Evolutionary conservation across 2,797 vertebrate genomes (phyloP).

Genomic region (Garrulus glandarius): DNA sequence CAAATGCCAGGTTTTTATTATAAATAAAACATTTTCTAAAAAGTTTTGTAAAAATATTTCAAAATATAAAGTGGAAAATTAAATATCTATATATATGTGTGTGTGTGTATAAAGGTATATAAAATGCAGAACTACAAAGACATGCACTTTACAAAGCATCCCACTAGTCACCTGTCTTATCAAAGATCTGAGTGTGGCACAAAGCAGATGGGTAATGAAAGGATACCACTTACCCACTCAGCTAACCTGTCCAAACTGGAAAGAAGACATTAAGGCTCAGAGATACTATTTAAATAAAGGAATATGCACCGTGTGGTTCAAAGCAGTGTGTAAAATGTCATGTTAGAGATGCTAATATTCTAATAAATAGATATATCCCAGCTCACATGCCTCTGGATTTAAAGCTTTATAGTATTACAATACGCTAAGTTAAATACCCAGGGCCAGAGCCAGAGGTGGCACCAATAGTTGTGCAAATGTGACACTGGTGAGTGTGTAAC

Average conservation of each 20-base stretch:
- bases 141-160: not conserved
- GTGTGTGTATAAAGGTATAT: not conserved
- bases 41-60: not conserved
- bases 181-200: not conserved
- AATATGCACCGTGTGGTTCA: not conserved
- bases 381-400: conserved; percentile 10
- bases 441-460: not conserved
- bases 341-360: conserved; percentile 27
- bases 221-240: not conserved
- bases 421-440: not conserved
- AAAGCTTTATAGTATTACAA: not conserved
- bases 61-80: not conserved
- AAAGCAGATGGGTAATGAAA: not conserved
- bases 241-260: conserved; percentile 10
- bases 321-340: not conserved
- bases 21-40: not conserved
- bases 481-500: not conserved
- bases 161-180: not conserved
- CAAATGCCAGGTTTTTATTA: not conserved
- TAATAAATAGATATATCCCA: not conserved
- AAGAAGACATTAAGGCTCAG: not conserved
- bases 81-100: not conserved
- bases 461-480: not conserved
- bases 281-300: not conserved
- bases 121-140: not conserved